These are phyloP conservation scores for Thryonomys swinderianus DNA, from an alignment of 2,113 vertebrate genomes.

Conservation along the genomic window DNA sequence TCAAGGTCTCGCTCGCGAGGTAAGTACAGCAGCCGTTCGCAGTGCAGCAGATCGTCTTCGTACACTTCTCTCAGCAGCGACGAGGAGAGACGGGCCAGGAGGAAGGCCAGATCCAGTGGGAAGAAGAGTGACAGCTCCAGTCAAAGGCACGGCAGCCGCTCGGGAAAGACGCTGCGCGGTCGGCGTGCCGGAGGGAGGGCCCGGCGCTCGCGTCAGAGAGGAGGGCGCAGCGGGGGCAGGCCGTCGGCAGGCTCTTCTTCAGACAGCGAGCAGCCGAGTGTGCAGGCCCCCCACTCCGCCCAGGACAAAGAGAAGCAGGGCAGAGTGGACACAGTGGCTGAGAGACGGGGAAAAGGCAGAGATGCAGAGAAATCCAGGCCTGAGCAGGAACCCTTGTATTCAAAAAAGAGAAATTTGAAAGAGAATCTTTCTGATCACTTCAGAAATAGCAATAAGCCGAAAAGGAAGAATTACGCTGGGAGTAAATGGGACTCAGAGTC, in stretches of 20 bases:
- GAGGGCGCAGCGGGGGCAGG: slow-evolving; percentile 78
- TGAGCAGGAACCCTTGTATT: slow-evolving; percentile 85
- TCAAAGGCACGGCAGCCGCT: slow-evolving; percentile 84
- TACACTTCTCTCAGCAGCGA: slow-evolving; percentile 85
- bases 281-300: slow-evolving; percentile 55
- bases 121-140: slow-evolving; percentile 83
- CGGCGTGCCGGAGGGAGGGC: slow-evolving; percentile 72
- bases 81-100: slow-evolving; percentile 74
- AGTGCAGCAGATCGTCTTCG: slow-evolving; percentile 90
- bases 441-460: slow-evolving; percentile 75
- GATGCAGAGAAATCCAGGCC: slow-evolving; percentile 80
- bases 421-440: slow-evolving; percentile 71
- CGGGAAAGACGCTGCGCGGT: slow-evolving; percentile 79
- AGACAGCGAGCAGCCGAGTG: slow-evolving; percentile 79
- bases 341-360: slow-evolving; percentile 82
- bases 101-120: slow-evolving; percentile 76
- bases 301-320: slow-evolving; percentile 72
- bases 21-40: slow-evolving; percentile 88
- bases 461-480: slow-evolving; percentile 84
- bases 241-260: slow-evolving; percentile 84
- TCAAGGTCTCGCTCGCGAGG: slow-evolving; percentile 83
- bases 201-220: slow-evolving; percentile 71
- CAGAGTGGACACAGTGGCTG: slow-evolving; percentile 56
- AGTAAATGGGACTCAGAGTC: slow-evolving; percentile 94
- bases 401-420: slow-evolving; percentile 83